Conservation (phyloP, 2,113 vertebrate genomes). For the Tyto alba region DNA sequence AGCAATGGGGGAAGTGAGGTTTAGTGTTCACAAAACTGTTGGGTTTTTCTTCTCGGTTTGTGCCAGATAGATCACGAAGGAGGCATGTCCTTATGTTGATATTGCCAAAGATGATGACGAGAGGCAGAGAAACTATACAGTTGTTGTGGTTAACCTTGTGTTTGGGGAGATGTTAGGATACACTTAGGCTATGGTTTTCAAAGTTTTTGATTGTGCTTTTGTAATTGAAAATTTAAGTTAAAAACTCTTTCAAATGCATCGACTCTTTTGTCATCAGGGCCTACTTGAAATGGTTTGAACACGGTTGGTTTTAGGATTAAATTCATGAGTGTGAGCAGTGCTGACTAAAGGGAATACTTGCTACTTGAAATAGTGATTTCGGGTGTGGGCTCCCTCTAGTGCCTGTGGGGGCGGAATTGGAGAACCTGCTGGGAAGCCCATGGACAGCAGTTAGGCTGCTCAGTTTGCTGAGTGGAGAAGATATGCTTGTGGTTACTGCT, state of each 20-base stretch:
- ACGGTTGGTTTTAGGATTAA: neutral
- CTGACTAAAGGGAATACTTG: neutral
- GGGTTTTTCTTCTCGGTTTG: neutral
- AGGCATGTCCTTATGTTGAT: neutral
- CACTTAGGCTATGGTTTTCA: neutral
- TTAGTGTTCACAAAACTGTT: neutral
- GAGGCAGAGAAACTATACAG: neutral
- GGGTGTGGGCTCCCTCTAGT: neutral
- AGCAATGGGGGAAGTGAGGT: neutral
- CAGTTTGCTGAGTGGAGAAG: neutral
- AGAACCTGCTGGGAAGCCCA: neutral
- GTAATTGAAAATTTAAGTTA: neutral
- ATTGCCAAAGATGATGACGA: neutral
- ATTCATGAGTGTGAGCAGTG: neutral
- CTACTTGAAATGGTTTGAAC: neutral
- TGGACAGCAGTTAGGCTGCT: neutral
- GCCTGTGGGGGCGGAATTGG: neutral
- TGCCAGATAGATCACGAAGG: neutral
- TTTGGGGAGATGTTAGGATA: neutral
- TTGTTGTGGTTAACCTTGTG: neutral
- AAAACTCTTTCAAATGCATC: neutral
- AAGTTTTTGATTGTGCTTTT: neutral
- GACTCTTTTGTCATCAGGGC: neutral
- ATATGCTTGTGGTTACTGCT: accelerated
- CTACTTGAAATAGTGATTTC: neutral